A percentile compares a stretch with the other conserved stretches of the same genome.
phyloP scores from a whole-genome alignment of 2,113 vertebrate species.

The Ascaphus truei region DNA sequence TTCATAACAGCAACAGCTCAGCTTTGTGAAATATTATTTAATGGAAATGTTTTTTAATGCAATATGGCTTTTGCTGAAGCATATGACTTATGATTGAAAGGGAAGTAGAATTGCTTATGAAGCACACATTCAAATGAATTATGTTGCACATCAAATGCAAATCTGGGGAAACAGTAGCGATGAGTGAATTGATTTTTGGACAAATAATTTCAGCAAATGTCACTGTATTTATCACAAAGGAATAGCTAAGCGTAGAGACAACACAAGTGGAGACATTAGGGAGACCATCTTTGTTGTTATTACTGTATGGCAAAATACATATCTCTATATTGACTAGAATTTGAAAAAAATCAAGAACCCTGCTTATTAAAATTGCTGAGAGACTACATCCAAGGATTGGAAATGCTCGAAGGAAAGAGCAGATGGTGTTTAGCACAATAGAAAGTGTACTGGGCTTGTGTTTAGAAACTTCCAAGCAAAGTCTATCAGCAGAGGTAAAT shows the following conservation, averaged over 20 bases:
- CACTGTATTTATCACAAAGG: background rate
- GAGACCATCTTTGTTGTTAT: conserved; percentile 8
- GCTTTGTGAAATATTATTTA: background rate
- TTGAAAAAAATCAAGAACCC: conserved; percentile 3
- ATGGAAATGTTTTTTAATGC: background rate
- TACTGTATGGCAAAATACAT: conserved; percentile 13
- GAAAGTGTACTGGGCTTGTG: background rate
- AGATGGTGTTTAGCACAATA: conserved; percentile 17
- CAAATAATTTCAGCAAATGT: background rate
- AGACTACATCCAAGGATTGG: background rate
- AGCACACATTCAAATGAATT: background rate
- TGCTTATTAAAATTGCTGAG: conserved; percentile 23
- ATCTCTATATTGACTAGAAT: conserved; percentile 7
- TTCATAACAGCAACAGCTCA: background rate
- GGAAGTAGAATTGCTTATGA: background rate
- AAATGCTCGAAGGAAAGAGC: background rate
- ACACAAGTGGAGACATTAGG: background rate
- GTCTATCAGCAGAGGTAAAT: background rate
- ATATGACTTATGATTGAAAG: background rate
- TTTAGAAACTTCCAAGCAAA: background rate
- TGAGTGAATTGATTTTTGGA: background rate
- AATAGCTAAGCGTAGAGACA: background rate
- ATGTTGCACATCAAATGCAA: background rate
- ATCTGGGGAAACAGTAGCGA: background rate
- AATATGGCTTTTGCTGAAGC: background rate